phyloP scores from a whole-genome alignment of 2,797 vertebrate species.

The Leuciscus waleckii region DNA sequence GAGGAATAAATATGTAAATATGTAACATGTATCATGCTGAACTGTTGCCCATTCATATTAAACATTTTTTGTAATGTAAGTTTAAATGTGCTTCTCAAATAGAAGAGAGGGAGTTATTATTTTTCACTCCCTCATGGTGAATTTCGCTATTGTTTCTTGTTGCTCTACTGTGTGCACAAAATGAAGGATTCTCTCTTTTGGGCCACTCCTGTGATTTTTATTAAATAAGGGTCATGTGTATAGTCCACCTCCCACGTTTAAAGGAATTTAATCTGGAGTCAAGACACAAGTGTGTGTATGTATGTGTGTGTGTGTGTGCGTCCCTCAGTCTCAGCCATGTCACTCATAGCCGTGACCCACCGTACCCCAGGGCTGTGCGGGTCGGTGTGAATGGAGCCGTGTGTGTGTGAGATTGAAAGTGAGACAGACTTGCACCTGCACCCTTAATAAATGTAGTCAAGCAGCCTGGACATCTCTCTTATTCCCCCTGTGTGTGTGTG shows the following conservation, averaged over 20 bases:
- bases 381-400: conserved; percentile 46
- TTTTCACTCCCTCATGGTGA: conserved; percentile 37
- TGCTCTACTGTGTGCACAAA: conserved; percentile 54
- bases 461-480: conserved; percentile 51
- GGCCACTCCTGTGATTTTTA: conserved; percentile 68
- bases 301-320: conserved; percentile 39
- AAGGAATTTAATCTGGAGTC: conserved; percentile 66
- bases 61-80: neutral
- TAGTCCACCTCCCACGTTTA: conserved; percentile 66
- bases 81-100: neutral
- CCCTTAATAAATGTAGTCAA: conserved; percentile 63
- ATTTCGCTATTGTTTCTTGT: conserved; percentile 54
- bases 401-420: conserved; percentile 60
- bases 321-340: conserved; percentile 62
- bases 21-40: neutral
- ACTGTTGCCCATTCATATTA: neutral
- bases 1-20: neutral
- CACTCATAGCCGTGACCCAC: conserved; percentile 61
- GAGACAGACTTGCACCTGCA: conserved; percentile 63
- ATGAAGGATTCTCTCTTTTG: conserved; percentile 64
- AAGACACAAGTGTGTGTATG: conserved; percentile 52
- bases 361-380: conserved; percentile 44
- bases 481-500: conserved; percentile 59
- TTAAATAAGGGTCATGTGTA: conserved; percentile 69
- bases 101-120: neutral